phyloP scores from a whole-genome alignment of 2,888 invertebrate genomes.

The Elysia crispata region DNA sequence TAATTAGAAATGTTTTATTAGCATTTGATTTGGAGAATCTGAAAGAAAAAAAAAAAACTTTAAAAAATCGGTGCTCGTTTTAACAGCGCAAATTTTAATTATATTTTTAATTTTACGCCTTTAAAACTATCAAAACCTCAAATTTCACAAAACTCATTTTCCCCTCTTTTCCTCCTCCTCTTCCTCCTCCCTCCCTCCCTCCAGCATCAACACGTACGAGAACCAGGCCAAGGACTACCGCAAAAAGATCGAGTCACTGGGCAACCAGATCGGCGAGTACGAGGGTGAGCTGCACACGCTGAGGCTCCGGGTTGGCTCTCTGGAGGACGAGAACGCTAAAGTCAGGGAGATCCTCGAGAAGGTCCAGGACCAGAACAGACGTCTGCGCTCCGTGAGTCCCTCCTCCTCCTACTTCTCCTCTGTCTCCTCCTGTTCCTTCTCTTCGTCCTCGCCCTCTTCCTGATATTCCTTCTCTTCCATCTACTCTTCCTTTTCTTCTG shows the following conservation, averaged over 20 bases:
- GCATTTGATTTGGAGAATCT: too few species aligned
- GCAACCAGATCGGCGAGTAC: slow-evolving; percentile 60
- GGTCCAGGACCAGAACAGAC: slow-evolving; percentile 56
- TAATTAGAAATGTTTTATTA: too few species aligned
- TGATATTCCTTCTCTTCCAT: too few species aligned
- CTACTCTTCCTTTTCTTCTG: too few species aligned
- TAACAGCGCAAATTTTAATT: too few species aligned
- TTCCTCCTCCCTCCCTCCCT: not conserved
- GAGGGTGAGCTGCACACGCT: slow-evolving; percentile 62
- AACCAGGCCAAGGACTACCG: slow-evolving; percentile 52
- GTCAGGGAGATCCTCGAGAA: slow-evolving; percentile 53
- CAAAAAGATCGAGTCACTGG: slow-evolving; percentile 59
- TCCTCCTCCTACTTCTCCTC: too few species aligned
- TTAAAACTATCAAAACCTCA: not conserved
- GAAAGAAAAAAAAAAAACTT: too few species aligned
- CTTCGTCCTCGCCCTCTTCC: too few species aligned
- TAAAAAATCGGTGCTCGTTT: too few species aligned
- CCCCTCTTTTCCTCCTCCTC: not conserved
- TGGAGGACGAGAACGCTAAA: slow-evolving; percentile 58
- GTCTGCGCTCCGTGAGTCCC: slow-evolving; percentile 62
- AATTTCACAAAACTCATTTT: not conserved
- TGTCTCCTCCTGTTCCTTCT: too few species aligned
- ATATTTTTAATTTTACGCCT: too few species aligned
- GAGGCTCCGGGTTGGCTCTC: slow-evolving; percentile 55
- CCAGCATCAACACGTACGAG: slow-evolving; percentile 52